Base-by-base conservation (phyloP, 2,888 invertebrate genomes). In the Lordiphosa fenestrarum region DNA sequence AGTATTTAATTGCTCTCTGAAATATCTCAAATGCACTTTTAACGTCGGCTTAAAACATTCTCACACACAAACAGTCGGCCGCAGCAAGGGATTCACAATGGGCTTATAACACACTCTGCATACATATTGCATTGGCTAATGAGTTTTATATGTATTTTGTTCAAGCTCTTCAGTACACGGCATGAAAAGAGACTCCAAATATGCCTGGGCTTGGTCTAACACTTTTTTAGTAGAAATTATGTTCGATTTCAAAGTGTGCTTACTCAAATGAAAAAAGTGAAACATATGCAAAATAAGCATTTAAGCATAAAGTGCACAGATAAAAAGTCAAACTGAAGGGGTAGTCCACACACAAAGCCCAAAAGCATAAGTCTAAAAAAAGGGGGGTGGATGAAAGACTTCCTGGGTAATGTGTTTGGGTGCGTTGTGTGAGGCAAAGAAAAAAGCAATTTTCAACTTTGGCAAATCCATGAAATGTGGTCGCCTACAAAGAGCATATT, bases 401-500 rank as follows among this genome's bases (percentile, higher is more conserved):
- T 15, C 61, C 64, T 71, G 71, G 69, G 66, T 69, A 71, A 71
- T 53, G 56, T 59, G 56, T 56, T 59, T 63, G 69, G 71, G 64
- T 69, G 69, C 25, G 39, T 50, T 46, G 36, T 69, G 69, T 25
- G 39, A 50, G 42, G 36, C 10, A 33, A 40, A 49, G 58, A 51
- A 55, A 66, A 61, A 55, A 66, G 60, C 63, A 66, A 68, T 68
- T 74, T 74, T 66, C 69, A 70, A 72, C 65, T 61, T 72, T 66
- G 62, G 61, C 63, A 74, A 75, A 73, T 75, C 73, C 73, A 68
- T 73, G 73, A 75, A 72, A 74, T 75, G 68, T 73, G 73, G 67
- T 53, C 58, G 70, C 66, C 70, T 68, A 73, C 70, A 75, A 74
- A 75, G 66, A 54, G 70, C 67, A 75, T 74, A 70, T 68, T 72